Base-by-base conservation (phyloP, 2,888 invertebrate genomes). In the Drosophila eohydei region DNA sequence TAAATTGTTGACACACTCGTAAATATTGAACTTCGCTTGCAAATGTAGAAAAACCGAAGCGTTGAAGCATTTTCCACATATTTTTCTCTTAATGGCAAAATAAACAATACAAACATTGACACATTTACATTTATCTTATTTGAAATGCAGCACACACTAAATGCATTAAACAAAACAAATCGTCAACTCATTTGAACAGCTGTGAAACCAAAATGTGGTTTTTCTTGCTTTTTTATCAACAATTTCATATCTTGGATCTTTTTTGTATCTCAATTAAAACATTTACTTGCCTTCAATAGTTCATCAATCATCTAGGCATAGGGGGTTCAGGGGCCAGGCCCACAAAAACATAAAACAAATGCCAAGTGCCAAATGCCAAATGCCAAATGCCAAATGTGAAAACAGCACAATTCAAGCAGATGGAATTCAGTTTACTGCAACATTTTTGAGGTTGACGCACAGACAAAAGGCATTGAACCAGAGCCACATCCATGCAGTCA, bases 281-380 rank as follows among this genome's bases (percentile, higher is more conserved):
- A 62, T 40, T 52, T 55, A 56, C 57, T 63, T 16, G 38, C 30
- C 54, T 60, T 61, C 48, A 59, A 58, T 38, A 71, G 71, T 67
- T 84, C 82, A 87, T 82, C 84, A 87, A 82, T 87, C 82, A 87
- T 71, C 32, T 32, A 11, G 16, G 16, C 54, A 48, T 0, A 4
- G 8, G 2, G 32, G 6, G 30, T 11, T 16, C 48, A 30, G 34
- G 11, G 9, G 4, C 4, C 8, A 26, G 16, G n/a, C 14, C 30
- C 51, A 40, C 32, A 11, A 57, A 32, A 58, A 41, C 46, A 50
- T n/a, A 21, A 32, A 68, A 38, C 40, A 67, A 67, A 60, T 52
- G 40, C 36, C 32, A 69, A 69, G 55, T 55, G 36, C 36, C 28
- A 68, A 67, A 58, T 54, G 21, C 21, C 28, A 67, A 67, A 55